Base-by-base conservation (phyloP, 2,888 invertebrate genomes). In the Phasia obesa region DNA sequence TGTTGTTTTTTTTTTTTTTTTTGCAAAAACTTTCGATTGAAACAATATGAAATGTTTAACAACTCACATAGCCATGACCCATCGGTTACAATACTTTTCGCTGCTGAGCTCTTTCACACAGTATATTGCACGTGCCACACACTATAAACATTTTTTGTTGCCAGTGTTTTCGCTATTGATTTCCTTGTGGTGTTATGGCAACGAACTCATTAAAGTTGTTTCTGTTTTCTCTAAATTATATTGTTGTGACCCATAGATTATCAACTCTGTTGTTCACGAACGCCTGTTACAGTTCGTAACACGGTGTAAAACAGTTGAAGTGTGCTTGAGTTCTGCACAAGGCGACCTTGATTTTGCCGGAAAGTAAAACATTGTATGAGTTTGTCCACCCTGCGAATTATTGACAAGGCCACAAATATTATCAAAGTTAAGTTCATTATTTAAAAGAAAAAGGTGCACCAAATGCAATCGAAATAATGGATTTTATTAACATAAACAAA, bases 161-260 rank as follows among this genome's bases (percentile, higher is more conserved):
- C 57, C 35, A 17, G 31, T 44, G 17, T 38, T 65, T 75, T 79
- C 59, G 19, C 49, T 81, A 81, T 81, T 71, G 81, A 77, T 77
- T 81, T 55, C 13, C 25, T 19, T 42, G 23, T 57, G 55, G 25
- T 60, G 71, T 69, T 76, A 73, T 81, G 76, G 81, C 55, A 81
- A 81, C 81, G 62, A 73, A 77, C 67, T 42, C 47, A 51, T 55
- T 60, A 60, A 67, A 71, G 71, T 35, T 65, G 70, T 53, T 51
- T 21, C 7, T 25, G 57, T 60, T 38, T 69, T 69, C 19, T 59
- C 49, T 38, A 15, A 4, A 42, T n/a, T n/a, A 59, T 25, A 15
- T 38, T 64, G 62, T 64, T 44, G 38, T 31, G 55, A 21, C 42
- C 60, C 42, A 80, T 62, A 42, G 38, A 75, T 75, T 69, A 70